Conservation (phyloP, 2,113 vertebrate species). For the Sylvilagus bachmani region DNA sequence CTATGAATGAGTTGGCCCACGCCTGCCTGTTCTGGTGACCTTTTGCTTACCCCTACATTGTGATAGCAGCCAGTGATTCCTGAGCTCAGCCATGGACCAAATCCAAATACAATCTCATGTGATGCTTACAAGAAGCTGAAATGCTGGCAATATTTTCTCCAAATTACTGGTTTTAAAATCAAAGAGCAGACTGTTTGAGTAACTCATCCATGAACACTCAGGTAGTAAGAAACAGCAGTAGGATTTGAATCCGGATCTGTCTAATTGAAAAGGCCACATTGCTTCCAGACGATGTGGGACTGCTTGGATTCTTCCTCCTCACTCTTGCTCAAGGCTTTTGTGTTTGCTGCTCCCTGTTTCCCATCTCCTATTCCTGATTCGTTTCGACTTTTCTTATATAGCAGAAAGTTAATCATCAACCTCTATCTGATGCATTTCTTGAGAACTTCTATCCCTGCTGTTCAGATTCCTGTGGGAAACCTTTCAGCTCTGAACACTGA, state of each 20-base stretch:
- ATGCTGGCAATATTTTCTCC: neutral
- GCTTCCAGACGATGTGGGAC: neutral
- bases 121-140: neutral
- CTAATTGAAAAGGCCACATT: neutral
- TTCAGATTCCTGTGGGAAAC: neutral
- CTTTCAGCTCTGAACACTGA: neutral
- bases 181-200: neutral
- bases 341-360: neutral
- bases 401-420: neutral
- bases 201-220: neutral
- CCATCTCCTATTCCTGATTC: neutral
- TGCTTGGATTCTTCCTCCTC: neutral
- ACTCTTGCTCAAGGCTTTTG: neutral
- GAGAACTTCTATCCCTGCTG: neutral
- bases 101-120: neutral
- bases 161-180: neutral
- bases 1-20: rapidly evolving
- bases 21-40: neutral
- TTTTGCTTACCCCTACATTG: neutral
- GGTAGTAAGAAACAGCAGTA: neutral
- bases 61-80: neutral
- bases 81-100: neutral
- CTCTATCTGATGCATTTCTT: neutral
- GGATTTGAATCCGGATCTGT: neutral
- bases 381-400: neutral